Percentiles rank a stretch among this genome's conserved stretches.
phyloP scores from a whole-genome alignment of 2,113 vertebrate genomes.

The Bothrops jararaca region DNA sequence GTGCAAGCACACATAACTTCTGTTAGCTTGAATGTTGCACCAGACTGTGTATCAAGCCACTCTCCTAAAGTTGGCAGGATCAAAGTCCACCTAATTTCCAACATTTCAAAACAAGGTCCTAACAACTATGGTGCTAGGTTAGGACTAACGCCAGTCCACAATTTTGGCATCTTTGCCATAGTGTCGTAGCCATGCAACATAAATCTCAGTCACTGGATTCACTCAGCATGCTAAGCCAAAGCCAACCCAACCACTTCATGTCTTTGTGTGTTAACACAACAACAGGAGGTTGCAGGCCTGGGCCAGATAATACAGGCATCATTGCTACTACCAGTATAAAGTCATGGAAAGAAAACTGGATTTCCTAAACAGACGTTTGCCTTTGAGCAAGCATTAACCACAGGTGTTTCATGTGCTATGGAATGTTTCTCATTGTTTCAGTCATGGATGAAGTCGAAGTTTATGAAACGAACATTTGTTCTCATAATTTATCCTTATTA shows the following conservation, averaged over 20 bases:
- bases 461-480: background rate
- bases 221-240: background rate
- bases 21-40: background rate
- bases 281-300: background rate
- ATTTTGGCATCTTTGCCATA: background rate
- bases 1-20: background rate
- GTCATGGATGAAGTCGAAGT: background rate
- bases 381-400: background rate
- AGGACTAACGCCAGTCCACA: background rate
- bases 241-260: background rate
- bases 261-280: background rate
- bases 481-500: conserved; percentile 13
- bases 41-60: background rate
- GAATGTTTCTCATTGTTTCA: background rate
- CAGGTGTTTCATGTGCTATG: background rate
- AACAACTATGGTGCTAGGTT: background rate
- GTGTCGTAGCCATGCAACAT: background rate
- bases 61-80: background rate
- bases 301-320: background rate
- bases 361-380: background rate
- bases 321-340: no score
- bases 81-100: background rate
- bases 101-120: background rate
- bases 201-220: background rate
- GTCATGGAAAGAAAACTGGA: background rate